Evolutionary conservation across 2,888 invertebrate genomes (phyloP), one percentile per base, ranked within the genome.

Genomic region (Hartigia nigra): DNA sequence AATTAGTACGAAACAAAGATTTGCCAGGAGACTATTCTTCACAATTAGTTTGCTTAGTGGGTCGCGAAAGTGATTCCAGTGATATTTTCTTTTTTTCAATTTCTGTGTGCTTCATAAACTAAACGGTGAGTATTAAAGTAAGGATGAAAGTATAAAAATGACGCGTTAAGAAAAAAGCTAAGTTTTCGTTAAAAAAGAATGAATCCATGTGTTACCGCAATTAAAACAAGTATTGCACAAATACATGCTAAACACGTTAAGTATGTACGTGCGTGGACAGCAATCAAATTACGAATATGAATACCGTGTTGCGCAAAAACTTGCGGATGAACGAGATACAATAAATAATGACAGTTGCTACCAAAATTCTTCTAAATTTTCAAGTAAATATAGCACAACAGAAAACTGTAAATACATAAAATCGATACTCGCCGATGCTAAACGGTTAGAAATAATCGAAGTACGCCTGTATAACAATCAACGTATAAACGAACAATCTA

Each of bases 251-350:
- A 55, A 55, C 2, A 23, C 35, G 70, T 70, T 77, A 69, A 69
- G 14, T 36, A 72, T 70, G 74, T 31, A 77, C 34, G 72, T 37
- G 37, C 70, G 36, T 76, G 37, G 37, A 69, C 31, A 79, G 34
- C n/a, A 55, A 55, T 55, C 9, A 55, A 55, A 55, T 23, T 55
- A 55, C 9, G 2, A 55, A 55, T 55, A 55, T 55, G 23, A 55
- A 1, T 9, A 23, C 5, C 5, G 2, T 55, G 9, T 23, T 55
- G 9, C 55, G 55, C 0, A 55, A 55, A 55, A 23, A 55, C 23
- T 55, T 23, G 9, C 9, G 23, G 55, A 55, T 55, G 1, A 55
- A 55, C 9, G 55, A 55, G 9, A 23, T 55, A 55, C 23, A 55
- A 9, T 55, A 23, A 55, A 23, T 23, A 55, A 55, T 55, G 23